Conservation (phyloP, 2,797 vertebrate species). For the Mormyrops boulengeri region DNA sequence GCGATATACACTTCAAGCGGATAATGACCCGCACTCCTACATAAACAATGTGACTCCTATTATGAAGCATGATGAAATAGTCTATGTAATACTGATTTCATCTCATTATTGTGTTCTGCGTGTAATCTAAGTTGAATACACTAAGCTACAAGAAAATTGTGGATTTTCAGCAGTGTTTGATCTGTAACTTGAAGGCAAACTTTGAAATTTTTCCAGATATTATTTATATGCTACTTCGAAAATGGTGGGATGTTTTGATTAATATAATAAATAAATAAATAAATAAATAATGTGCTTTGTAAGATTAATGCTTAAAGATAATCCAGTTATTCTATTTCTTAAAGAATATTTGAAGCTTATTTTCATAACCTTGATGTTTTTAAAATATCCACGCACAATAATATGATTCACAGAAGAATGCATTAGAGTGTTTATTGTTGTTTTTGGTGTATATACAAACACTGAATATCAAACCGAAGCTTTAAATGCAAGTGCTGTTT, state of each 20-base stretch:
- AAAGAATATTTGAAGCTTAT: background rate
- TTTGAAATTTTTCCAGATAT: background rate
- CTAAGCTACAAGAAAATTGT: background rate
- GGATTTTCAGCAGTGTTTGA: background rate
- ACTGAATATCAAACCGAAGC: background rate
- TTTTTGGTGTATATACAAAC: background rate
- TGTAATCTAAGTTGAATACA: background rate
- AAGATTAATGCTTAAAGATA: background rate
- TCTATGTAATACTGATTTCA: background rate
- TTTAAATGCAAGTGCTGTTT: slow-evolving; percentile 1
- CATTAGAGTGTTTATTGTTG: background rate
- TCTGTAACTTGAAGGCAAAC: background rate
- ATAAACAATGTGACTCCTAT: slow-evolving; percentile 2
- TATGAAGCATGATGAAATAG: background rate
- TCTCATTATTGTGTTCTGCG: background rate
- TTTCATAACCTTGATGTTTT: background rate
- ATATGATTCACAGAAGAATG: background rate
- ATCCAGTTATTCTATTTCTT: background rate
- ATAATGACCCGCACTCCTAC: background rate
- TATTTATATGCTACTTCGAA: background rate
- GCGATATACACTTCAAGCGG: slow-evolving; percentile 3
- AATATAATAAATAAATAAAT: background rate
- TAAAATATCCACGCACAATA: background rate
- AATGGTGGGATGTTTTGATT: background rate
- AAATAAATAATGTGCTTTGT: background rate